Percentiles rank a stretch among this genome's conserved stretches.
phyloP scores from a whole-genome alignment of 2,113 vertebrate genomes.

The Pedionomus torquatus region DNA sequence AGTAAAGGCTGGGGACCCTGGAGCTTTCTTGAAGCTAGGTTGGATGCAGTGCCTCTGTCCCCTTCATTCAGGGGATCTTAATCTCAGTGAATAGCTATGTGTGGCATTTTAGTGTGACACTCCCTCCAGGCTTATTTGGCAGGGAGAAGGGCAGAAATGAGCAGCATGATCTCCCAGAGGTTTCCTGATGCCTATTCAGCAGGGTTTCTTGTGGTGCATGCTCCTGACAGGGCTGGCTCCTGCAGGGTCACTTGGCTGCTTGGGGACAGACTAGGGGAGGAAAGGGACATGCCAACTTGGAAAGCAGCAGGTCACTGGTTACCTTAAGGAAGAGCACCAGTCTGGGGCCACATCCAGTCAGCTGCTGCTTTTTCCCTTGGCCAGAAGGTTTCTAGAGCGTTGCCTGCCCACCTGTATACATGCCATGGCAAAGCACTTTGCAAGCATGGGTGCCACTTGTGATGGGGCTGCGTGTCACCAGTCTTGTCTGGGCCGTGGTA shows the following conservation, averaged over 20 bases:
- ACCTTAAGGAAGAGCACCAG: not conserved
- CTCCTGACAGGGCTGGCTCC: not conserved
- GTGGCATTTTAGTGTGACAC: not conserved
- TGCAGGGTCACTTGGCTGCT: not conserved
- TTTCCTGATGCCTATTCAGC: not conserved
- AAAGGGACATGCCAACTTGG: not conserved
- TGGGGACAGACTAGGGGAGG: not conserved
- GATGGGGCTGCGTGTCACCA: not conserved
- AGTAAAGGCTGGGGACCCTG: not conserved
- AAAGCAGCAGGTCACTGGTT: not conserved
- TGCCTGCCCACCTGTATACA: accelerated
- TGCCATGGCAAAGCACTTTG: not conserved
- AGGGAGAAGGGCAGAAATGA: not conserved
- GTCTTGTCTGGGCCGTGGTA: accelerated
- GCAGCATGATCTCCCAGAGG: not conserved
- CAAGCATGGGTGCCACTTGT: accelerated
- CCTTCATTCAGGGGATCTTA: not conserved
- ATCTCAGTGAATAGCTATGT: accelerated
- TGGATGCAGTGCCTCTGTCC: not conserved
- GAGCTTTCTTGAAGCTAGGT: not conserved
- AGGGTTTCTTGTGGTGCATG: not conserved
- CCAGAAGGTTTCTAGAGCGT: accelerated
- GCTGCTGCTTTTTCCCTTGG: not conserved
- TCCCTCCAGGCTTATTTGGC: not conserved
- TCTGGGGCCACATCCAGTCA: not conserved